These are phyloP conservation scores for Caranx ignobilis DNA, from an alignment of 2,113 vertebrate species.

Conservation along the genomic window DNA sequence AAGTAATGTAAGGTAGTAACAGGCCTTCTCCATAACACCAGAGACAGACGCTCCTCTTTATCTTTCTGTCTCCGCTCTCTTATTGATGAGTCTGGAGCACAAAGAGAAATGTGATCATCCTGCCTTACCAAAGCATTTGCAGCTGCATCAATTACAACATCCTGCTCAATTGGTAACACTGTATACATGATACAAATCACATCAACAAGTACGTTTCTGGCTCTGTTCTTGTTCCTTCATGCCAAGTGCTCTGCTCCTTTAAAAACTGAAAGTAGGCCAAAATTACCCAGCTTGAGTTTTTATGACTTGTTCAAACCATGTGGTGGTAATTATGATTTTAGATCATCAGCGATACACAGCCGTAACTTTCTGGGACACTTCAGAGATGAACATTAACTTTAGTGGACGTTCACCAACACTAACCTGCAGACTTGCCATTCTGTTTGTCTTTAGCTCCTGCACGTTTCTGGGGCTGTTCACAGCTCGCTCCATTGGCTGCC, in stretches of 20 bases:
- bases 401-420: conserved; percentile 25
- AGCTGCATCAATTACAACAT: not conserved
- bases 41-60: conserved; percentile 90
- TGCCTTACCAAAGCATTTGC: not conserved
- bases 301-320: not conserved
- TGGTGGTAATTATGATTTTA: not conserved
- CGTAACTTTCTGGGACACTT: not conserved
- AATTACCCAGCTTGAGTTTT: not conserved
- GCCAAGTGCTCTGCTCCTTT: not conserved
- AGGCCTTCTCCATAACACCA: conserved; percentile 94
- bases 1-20: conserved; percentile 94
- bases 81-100: conserved; percentile 78
- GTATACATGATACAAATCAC: conserved; percentile 34
- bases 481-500: conserved; percentile 95
- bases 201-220: not conserved
- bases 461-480: conserved; percentile 90
- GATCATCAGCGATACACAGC: conserved; percentile 11
- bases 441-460: conserved; percentile 89
- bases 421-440: conserved; percentile 94
- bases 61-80: conserved; percentile 89
- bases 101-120: conserved; percentile 15
- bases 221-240: not conserved
- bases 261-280: conserved; percentile 19
- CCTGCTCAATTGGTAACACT: conserved; percentile 6
- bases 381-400: not conserved